Conservation (phyloP, 2,113 vertebrate genomes). For the Xiphias gladius region DNA sequence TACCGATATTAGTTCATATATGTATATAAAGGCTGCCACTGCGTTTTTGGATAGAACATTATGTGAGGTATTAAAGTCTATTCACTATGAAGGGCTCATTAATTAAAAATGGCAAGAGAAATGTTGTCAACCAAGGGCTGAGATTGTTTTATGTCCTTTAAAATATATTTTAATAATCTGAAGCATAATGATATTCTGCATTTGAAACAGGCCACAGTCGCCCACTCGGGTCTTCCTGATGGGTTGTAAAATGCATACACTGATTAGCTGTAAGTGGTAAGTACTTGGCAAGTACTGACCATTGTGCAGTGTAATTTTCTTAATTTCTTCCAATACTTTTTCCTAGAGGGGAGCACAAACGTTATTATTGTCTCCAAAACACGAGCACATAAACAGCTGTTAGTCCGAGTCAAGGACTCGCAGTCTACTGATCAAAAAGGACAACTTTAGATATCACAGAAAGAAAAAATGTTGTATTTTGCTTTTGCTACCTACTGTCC, state of each 20-base stretch:
- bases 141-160: conserved; percentile 18
- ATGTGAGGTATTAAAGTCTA: conserved; percentile 31
- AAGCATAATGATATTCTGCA: conserved; percentile 16
- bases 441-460: not conserved
- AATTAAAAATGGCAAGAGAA: conserved; percentile 47
- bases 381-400: conserved; percentile 5
- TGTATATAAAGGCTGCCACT: not conserved
- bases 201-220: conserved; percentile 26
- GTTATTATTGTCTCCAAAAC: conserved; percentile 17
- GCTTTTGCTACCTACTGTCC: not conserved
- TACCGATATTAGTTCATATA: too few species aligned
- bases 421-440: not conserved
- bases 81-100: conserved; percentile 38
- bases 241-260: conserved; percentile 30
- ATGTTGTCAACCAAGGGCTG: conserved; percentile 6
- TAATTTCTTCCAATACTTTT: conserved; percentile 20
- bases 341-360: not conserved
- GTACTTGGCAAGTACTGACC: conserved; percentile 46
- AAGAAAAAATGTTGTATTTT: not conserved
- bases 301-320: conserved; percentile 21
- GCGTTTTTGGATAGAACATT: conserved; percentile 24
- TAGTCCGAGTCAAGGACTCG: not conserved
- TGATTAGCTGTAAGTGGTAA: conserved; percentile 44
- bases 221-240: conserved; percentile 13
- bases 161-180: conserved; percentile 46